A percentile compares a stretch with the other conserved stretches of the same genome.
phyloP scores from a whole-genome alignment of 2,888 invertebrate species.

The Sesamia inferens region DNA sequence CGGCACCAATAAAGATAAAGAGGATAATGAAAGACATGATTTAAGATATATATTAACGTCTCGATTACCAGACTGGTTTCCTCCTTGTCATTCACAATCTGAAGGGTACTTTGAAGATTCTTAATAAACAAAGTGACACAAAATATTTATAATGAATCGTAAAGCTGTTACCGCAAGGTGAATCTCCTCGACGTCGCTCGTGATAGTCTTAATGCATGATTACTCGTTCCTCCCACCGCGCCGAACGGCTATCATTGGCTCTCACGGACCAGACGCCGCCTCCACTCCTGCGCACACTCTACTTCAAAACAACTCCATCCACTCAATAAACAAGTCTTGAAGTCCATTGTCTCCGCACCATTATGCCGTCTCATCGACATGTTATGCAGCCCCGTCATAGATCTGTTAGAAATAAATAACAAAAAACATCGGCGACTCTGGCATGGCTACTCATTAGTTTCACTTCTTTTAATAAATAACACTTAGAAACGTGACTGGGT shows the following conservation, averaged over 20 bases:
- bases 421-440: constrained; percentile 67
- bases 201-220: constrained; percentile 82
- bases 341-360: constrained; percentile 86
- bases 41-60: constrained; percentile 63
- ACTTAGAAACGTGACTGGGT: constrained; percentile 30
- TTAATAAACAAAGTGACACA: constrained; percentile 67
- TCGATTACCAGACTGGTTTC: constrained; percentile 68
- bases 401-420: constrained; percentile 81
- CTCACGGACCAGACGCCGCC: constrained; percentile 82
- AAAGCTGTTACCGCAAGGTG: constrained; percentile 76
- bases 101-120: constrained; percentile 62
- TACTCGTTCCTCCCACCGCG: constrained; percentile 86
- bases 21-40: constrained; percentile 21
- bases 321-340: constrained; percentile 88
- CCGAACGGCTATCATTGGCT: constrained; percentile 84
- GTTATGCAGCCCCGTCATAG: constrained; percentile 81
- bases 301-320: constrained; percentile 88
- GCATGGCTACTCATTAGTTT: constrained; percentile 73
- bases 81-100: constrained; percentile 66
- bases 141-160: constrained; percentile 75
- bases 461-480: constrained; percentile 60
- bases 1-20: constrained; percentile 23
- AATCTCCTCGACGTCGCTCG: constrained; percentile 75
- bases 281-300: constrained; percentile 86
- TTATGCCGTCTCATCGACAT: constrained; percentile 83